Evolutionary conservation across 1,140 invertebrate genomes (phyloP), one percentile per base, ranked within the genome.

Genomic region (Streblospio benedicti): DNA sequence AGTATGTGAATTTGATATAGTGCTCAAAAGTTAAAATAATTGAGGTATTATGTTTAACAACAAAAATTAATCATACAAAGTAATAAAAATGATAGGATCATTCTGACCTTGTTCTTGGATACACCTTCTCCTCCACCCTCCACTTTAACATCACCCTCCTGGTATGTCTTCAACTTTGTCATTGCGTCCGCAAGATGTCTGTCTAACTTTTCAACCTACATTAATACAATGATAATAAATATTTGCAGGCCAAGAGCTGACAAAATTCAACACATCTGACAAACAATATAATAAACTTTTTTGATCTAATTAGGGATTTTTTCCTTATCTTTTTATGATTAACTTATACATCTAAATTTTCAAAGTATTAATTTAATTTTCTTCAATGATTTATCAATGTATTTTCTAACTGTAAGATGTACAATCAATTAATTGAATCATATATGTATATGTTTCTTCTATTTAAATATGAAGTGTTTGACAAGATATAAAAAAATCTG

Each of bases 131-230:
- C 74, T 4, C 71, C 71, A 6, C 69, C 71, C 16, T 69, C 60
- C 20, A 71, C 69, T n/a, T 73, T 71, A 28, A 71, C 69, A 54
- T 70, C 68, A 5, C 69, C 71, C 56, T 76, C 73, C 41, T 76
- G 70, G 54, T 72, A 71, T 20, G 65, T 69, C 59, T 72, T 71
- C 18, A 95, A 74, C 70, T 94, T 94, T 71, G 93, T 89, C 51
- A 92, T 85, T 31, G 89, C 88, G 73, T 94, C 91, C 3, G 69
- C 61, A 12, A 76, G 62, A 49, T 71, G 67, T 30, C 68, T 55
- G 70, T 94, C 91, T 18, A 94, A 76, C 75, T 96, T 96, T 72
- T 94, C 90, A 72, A 92, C 91, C 35, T 89, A 82, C 27, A 14
- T 35, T 41, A 12, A 12, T 12, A 12, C 12, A 41, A 41, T 12